Conservation (phyloP, 1,140 invertebrate species). For the Caenorhabditis tropicalis region DNA sequence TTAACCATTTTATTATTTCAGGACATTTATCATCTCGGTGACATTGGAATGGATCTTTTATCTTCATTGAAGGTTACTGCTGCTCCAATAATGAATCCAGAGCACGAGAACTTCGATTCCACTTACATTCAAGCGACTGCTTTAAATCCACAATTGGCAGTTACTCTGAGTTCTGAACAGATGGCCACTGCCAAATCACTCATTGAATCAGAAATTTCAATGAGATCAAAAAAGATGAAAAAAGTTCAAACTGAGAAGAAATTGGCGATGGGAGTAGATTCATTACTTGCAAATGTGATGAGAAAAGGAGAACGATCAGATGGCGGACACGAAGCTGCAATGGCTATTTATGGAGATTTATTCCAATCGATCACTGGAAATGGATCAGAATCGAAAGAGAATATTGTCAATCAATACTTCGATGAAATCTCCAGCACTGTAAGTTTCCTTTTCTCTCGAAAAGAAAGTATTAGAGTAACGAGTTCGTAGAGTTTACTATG, state of each 20-base stretch:
- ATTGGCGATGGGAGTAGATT: conserved; percentile 52
- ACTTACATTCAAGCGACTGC: conserved; percentile 62
- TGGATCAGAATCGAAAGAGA: conserved; percentile 51
- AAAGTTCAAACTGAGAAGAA: conserved; percentile 35
- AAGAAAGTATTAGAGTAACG: too few relatives aligned
- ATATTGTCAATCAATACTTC: conserved; percentile 63
- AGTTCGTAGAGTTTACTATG: not conserved
- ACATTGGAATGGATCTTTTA: conserved; percentile 35
- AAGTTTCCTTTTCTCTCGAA: not conserved
- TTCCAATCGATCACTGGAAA: conserved; percentile 39
- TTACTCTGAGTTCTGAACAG: conserved; percentile 60
- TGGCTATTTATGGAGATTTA: conserved; percentile 47
- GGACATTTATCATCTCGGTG: conserved; percentile 44
- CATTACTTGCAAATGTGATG: conserved; percentile 32
- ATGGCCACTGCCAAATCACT: conserved; percentile 54
- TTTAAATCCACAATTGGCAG: conserved; percentile 61
- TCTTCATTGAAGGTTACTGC: conserved; percentile 43
- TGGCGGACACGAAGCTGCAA: conserved; percentile 55
- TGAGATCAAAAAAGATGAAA: conserved; percentile 47
- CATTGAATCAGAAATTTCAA: conserved; percentile 15
- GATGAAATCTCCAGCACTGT: conserved; percentile 55
- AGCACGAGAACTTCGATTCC: conserved; percentile 54
- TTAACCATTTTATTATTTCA: not conserved
- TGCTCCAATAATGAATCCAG: conserved; percentile 46
- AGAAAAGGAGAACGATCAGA: conserved; percentile 28